phyloP scores from a whole-genome alignment of 2,113 vertebrate species.

The Erinaceus europaeus region DNA sequence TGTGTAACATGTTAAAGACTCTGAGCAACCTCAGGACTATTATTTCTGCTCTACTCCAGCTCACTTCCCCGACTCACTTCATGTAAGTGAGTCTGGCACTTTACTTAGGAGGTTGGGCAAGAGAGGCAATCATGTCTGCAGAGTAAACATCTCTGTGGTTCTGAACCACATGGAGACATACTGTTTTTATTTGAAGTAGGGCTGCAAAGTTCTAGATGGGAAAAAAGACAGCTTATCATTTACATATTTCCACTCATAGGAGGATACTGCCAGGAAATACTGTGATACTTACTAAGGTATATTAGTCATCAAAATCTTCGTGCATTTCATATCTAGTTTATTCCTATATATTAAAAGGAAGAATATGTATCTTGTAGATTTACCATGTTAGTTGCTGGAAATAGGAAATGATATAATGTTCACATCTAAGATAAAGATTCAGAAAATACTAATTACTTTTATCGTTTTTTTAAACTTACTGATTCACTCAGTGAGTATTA shows the following conservation, averaged over 20 bases:
- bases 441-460: not conserved
- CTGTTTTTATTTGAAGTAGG: slow-evolving; percentile 44
- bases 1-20: not conserved
- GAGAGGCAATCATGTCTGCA: slow-evolving; percentile 10
- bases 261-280: not conserved
- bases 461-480: not conserved
- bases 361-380: not conserved
- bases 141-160: slow-evolving; percentile 36
- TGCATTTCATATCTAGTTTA: not conserved
- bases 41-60: not conserved
- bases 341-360: not conserved
- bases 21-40: not conserved
- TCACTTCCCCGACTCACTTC: not conserved
- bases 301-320: not conserved
- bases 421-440: not conserved
- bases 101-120: not conserved
- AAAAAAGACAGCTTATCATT: not conserved
- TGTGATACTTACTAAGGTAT: not conserved
- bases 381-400: not conserved
- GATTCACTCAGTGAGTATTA: not conserved
- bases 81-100: not conserved
- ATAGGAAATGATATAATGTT: not conserved
- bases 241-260: not conserved
- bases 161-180: not conserved
- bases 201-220: not conserved